Base-by-base conservation (phyloP, 1,140 invertebrate genomes). In the Tribolium castaneum region DNA sequence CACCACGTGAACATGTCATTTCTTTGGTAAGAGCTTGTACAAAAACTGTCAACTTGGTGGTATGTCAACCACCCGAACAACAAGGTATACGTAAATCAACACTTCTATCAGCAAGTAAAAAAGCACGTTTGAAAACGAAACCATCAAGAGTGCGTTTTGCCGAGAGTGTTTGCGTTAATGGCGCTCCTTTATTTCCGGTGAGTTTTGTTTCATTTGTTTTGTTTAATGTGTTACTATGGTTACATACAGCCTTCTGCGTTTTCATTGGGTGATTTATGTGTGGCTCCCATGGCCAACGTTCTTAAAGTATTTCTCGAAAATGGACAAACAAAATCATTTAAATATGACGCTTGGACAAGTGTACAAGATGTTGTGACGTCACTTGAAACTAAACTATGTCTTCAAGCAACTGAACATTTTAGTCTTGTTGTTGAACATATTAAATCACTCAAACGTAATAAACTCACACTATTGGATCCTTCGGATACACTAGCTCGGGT, bases 291-390 rank as follows among this genome's bases (percentile, higher is more conserved):
- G 92, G 96, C 96, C 7, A 97, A 97, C 87, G 96, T 98, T 6
- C 90, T 98, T 19, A 97, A 97, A 88, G 95, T 96, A 35, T 98
- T 97, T 85, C 88, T 98, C 19, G 97, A 98, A 87, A 98, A 98
- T 86, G 96, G 96, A 2, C 96, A 98, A 87, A 98, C 96, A 2
- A 97, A 97, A 87, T 97, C 95, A n/a, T 98, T 98, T 87, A 97
- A 97, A 86, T 98, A 98, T 85, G 96, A 98, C 87, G 91, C 92
- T 19, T 94, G 91, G 59, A 98, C 96, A 10, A 95, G 94, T 2
- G 96, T 98, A 0, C 91, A 94, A 80, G 95, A 97, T 87, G 96
- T 98, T 56, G 90, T 97, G 6, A 89, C 92, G 72, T 96, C 94
- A 7, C 87, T 98, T 62, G 92, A 95, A 85, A 93, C 95, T 83